Evolutionary conservation across 2,113 vertebrate species (phyloP), one percentile per base, ranked within the genome.

Genomic region (Paradoxurus hermaphroditus): DNA sequence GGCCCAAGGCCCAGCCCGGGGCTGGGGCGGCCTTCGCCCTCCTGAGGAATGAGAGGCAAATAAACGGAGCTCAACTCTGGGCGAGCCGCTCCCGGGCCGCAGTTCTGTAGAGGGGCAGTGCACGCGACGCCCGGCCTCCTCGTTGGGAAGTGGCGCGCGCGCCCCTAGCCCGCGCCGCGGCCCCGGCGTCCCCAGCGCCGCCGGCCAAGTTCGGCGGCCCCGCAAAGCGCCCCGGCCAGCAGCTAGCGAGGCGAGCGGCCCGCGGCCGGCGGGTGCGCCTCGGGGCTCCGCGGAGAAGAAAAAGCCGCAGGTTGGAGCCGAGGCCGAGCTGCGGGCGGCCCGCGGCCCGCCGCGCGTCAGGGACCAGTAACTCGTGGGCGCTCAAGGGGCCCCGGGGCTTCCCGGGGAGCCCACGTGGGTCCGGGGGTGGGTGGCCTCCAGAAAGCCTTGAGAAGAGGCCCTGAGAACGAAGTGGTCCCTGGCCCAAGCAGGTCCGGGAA

Each of bases 341-440:
- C 2, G 29, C 34, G 27, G 63, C 75, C 44, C 12, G 23, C 8
- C 0, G 73, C 56, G 3, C 34, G 14, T 3, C 25, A 0, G 56
- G 34, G 59, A n/a, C 70, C 94, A 73, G 73, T 81, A 97, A 90
- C 68, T 73, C 65, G 27, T 93, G 56, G 91, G 87, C 44, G 59
- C 83, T 65, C 46, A 41, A 51, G 93, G 86, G 53, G 27, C 86
- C 31, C 0, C 53, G n/a, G 93, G 89, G 85, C 70, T 87, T 84
- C 92, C 86, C 65, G 8, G 63, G 56, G 25, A 85, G 36, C 95
- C 34, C 89, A 39, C 6, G 51, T 65, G 25, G 63, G 84, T 68
- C 67, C 51, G 59, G 16, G 77, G 51, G 56, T 56, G 19, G 23
- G 91, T 73, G 59, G 72, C 36, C 93, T 25, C 79, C 46, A 59